Base-by-base conservation (phyloP, 2,113 vertebrate genomes). In the Kryptolebias marmoratus region DNA sequence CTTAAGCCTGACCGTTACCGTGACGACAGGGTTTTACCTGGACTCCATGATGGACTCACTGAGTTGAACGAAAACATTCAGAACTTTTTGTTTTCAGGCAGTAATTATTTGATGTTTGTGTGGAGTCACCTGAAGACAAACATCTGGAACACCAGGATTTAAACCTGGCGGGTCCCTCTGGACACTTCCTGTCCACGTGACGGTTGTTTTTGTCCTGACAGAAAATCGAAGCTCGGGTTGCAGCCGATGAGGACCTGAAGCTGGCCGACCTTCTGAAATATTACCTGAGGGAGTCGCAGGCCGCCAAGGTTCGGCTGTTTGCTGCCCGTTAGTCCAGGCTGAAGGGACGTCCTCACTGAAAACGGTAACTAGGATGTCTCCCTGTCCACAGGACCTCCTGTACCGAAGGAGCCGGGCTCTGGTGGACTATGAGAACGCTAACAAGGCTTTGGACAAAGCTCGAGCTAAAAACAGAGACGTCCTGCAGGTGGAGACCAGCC, bases 391-490 rank as follows among this genome's bases (percentile, higher is more conserved):
- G 98, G 98, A 99, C 91, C 95, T 99, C 70, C 87, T 99, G 0
- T 99, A 99, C 88, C 95, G 98, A 91, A 93, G 97, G 91, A 97
- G 96, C 79, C 94, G 97, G 68, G 94, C 97, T 64, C 93, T 99
- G 88, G 97, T 99, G 79, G 97, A 99, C 94, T 99, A 99, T 68
- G 98, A 99, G 94, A 99, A 98, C 59, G 97, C 98, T 64, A 99
- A 99, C 93, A 99, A 99, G 91, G 96, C 97, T 68, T 82, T 99
- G 90, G 98, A 99, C 87, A 98, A 97, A 94, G 96, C 98, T 78
- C 95, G 98, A 84, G 96, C 97, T 1, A 98, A 98, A 88, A 99
- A 98, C 89, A 96, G 96, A 93, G 98, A 99, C 72, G 98, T 99
- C 44, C 92, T 99, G n/a, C 96, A 97, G 90, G 96, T 97, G 10